These are phyloP conservation scores for Chloropsis cyanopogon DNA, from an alignment of 2,113 vertebrate genomes.

Conservation along the genomic window DNA sequence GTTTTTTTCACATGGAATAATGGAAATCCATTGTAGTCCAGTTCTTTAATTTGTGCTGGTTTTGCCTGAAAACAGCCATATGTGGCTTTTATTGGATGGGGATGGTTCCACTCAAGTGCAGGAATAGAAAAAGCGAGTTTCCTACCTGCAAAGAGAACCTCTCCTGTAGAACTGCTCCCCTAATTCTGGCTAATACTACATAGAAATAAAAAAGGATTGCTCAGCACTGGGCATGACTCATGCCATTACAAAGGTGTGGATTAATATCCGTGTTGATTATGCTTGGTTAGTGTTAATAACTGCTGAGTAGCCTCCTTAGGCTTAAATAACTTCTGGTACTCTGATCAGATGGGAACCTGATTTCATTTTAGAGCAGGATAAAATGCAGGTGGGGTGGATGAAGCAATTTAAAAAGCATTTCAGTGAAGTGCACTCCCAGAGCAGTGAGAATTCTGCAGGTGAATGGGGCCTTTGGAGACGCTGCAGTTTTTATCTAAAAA, in stretches of 20 bases:
- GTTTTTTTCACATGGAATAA: background rate
- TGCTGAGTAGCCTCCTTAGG: slow-evolving; percentile 6
- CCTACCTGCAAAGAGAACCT: background rate
- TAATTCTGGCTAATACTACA: background rate
- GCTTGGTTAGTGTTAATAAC: background rate
- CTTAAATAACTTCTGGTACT: background rate
- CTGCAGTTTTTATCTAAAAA: background rate
- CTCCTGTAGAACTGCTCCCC: background rate
- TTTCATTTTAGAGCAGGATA: background rate
- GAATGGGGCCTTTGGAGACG: background rate
- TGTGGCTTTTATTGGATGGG: background rate
- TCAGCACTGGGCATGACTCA: slow-evolving; percentile 28
- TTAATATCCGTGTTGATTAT: background rate
- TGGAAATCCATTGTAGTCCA: background rate
- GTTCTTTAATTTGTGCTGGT: background rate
- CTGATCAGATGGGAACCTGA: background rate
- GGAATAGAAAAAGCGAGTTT: background rate
- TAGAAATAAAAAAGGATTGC: background rate
- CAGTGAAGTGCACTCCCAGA: background rate
- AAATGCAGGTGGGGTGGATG: background rate
- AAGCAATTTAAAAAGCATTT: background rate
- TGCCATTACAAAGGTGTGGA: background rate
- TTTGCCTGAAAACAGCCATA: background rate
- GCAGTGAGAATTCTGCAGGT: accelerated
- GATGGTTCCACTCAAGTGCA: background rate